Percentiles rank a stretch among this genome's conserved stretches.
phyloP scores from a whole-genome alignment of 2,113 vertebrate species.

The Benitochromis conjunctus region DNA sequence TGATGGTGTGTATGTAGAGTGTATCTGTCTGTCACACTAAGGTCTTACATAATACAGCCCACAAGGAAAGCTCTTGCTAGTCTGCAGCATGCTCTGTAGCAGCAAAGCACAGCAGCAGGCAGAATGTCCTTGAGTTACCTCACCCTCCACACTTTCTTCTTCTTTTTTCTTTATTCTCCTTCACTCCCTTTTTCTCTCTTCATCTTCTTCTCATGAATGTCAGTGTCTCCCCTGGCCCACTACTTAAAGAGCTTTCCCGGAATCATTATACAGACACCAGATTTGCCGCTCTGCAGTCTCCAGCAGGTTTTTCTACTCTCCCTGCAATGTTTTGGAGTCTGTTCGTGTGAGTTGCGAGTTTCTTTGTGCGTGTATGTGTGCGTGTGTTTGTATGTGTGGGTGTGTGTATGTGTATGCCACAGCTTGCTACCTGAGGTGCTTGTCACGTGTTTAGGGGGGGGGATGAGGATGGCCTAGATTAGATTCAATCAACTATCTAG shows the following conservation, averaged over 20 bases:
- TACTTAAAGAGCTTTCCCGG: constrained; percentile 39
- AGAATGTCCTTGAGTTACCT: constrained; percentile 73
- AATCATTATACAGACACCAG: constrained; percentile 21
- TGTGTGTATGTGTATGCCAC: background rate
- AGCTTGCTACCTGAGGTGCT: constrained; percentile 59
- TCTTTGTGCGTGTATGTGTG: background rate
- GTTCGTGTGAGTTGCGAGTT: background rate
- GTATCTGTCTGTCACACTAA: constrained; percentile 57
- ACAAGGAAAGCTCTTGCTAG: constrained; percentile 65
- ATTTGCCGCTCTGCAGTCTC: constrained; percentile 26
- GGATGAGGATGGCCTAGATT: constrained; percentile 70
- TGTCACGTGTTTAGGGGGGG: constrained; percentile 53
- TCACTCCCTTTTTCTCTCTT: background rate
- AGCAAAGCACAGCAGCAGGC: constrained; percentile 57
- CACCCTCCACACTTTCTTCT: constrained; percentile 34
- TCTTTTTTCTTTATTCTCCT: background rate
- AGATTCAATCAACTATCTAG: constrained; percentile 67
- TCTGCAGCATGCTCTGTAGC: constrained; percentile 63
- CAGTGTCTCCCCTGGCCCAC: constrained; percentile 41
- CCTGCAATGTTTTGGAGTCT: constrained; percentile 8
- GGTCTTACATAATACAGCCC: constrained; percentile 69
- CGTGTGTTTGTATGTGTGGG: background rate
- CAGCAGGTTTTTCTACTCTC: background rate
- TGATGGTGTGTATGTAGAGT: background rate
- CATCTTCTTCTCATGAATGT: constrained; percentile 3